These are phyloP conservation scores for Drosophila neocordata DNA, from an alignment of 1,140 invertebrate genomes.

Conservation along the genomic window DNA sequence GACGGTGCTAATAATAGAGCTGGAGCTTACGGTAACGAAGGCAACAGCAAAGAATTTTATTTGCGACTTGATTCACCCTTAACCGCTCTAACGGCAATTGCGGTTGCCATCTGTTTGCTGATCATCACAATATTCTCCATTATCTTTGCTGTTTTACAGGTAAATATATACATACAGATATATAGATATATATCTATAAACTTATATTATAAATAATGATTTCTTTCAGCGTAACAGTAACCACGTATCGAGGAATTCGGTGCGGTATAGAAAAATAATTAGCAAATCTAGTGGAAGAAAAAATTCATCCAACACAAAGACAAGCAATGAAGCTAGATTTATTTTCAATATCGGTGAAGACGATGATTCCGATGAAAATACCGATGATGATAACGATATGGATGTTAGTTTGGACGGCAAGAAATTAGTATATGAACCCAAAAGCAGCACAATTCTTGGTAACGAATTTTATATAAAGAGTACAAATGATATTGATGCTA, in stretches of 20 bases:
- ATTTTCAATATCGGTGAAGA: slow-evolving; percentile 69
- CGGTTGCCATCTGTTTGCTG: slow-evolving; percentile 86
- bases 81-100: slow-evolving; percentile 86
- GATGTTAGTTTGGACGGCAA: slow-evolving; percentile 27
- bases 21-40: slow-evolving; percentile 73
- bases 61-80: slow-evolving; percentile 80
- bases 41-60: slow-evolving; percentile 79
- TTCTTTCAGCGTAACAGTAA: slow-evolving; percentile 62
- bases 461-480: slow-evolving; percentile 75
- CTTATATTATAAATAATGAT: background rate
- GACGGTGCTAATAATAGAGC: slow-evolving; percentile 12
- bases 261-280: slow-evolving; percentile 63
- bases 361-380: slow-evolving; percentile 49
- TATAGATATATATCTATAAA: background rate
- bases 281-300: slow-evolving; percentile 36
- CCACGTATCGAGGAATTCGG: slow-evolving; percentile 61
- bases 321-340: slow-evolving; percentile 58
- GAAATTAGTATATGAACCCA: slow-evolving; percentile 52
- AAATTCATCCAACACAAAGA: slow-evolving; percentile 9
- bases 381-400: slow-evolving; percentile 49
- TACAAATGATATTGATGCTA: slow-evolving; percentile 79
- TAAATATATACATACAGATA: slow-evolving; percentile 65
- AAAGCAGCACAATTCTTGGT: slow-evolving; percentile 49
- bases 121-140: slow-evolving; percentile 87
- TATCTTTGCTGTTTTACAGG: slow-evolving; percentile 88